Conservation (phyloP, 2,888 invertebrate genomes). For the Eutolmus rufibarbis region DNA sequence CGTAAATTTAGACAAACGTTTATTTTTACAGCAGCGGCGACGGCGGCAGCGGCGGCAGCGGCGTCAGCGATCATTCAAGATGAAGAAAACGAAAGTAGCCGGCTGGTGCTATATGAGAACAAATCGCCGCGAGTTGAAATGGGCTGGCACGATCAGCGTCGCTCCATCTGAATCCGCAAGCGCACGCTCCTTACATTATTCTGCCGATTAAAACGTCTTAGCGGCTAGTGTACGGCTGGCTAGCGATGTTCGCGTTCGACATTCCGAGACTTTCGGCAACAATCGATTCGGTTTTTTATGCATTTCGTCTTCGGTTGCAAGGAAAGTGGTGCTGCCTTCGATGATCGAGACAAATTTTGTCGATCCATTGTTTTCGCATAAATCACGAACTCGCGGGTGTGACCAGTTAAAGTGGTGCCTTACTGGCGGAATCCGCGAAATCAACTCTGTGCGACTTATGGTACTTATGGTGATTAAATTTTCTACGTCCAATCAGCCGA, state of each 20-base stretch:
- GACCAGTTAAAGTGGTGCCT: constrained; percentile 1
- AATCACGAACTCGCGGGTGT: neutral
- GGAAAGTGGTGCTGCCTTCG: neutral
- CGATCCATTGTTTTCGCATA: neutral
- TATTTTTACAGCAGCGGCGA: neutral
- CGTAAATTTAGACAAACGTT: neutral
- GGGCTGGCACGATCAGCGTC: constrained; percentile 13
- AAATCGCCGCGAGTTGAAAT: constrained; percentile 9
- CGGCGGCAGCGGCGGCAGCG: neutral
- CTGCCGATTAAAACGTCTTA: constrained; percentile 16
- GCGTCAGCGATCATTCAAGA: constrained; percentile 5
- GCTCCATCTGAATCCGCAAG: constrained; percentile 36
- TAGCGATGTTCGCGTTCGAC: constrained; percentile 10
- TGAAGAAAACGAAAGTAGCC: constrained; percentile 36
- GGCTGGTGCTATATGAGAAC: constrained; percentile 27
- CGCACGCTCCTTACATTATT: constrained; percentile 31
- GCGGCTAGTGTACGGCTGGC: constrained; percentile 1
- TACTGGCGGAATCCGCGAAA: neutral
- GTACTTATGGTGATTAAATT: neutral
- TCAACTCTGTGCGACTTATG: neutral
- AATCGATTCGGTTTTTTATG: neutral
- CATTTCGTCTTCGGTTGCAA: neutral
- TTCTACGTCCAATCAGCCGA: neutral
- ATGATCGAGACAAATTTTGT: neutral
- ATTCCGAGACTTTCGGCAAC: neutral